Evolutionary conservation across 2,888 invertebrate genomes (phyloP).

Genomic region (Pandemis cinnamomeana): DNA sequence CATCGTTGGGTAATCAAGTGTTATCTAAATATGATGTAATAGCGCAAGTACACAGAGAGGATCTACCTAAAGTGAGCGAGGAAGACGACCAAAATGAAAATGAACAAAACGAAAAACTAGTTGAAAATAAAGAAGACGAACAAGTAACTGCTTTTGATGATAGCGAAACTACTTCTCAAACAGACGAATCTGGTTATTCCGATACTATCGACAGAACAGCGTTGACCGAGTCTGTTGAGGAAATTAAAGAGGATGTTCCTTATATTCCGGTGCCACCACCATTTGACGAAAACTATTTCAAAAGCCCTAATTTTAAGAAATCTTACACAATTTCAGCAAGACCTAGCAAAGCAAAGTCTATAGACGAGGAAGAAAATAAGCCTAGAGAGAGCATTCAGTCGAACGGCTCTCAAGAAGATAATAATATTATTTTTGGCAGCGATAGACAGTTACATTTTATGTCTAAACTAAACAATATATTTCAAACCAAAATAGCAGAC

Average conservation of each 20-base stretch:
- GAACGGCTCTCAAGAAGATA: conserved; percentile 61
- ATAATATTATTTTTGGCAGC: conserved; percentile 67
- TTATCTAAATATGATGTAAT: conserved; percentile 84
- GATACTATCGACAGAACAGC: conserved; percentile 72
- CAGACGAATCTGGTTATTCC: conserved; percentile 79
- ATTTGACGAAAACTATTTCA: conserved; percentile 62
- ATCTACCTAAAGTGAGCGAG: conserved; percentile 73
- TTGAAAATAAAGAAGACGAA: conserved; percentile 56
- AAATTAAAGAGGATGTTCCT: conserved; percentile 57
- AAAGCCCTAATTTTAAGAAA: conserved; percentile 55
- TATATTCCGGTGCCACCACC: conserved; percentile 76
- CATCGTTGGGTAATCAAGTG: conserved; percentile 72
- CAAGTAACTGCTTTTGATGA: conserved; percentile 70
- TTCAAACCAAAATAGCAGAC: conserved; percentile 65
- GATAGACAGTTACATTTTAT: conserved; percentile 71
- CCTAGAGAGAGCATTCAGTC: conserved; percentile 65
- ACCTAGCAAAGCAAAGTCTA: conserved; percentile 45
- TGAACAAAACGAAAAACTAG: conserved; percentile 53
- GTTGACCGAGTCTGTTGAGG: conserved; percentile 64
- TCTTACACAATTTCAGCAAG: conserved; percentile 58
- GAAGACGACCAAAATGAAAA: conserved; percentile 72
- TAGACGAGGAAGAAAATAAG: conserved; percentile 51
- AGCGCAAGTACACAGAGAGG: conserved; percentile 84
- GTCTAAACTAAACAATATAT: conserved; percentile 74
- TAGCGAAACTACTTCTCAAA: conserved; percentile 73